Percentiles rank a stretch among this genome's conserved stretches.
Conservation (phyloP, 1,140 invertebrate species). For the Anastrepha ludens region DNA sequence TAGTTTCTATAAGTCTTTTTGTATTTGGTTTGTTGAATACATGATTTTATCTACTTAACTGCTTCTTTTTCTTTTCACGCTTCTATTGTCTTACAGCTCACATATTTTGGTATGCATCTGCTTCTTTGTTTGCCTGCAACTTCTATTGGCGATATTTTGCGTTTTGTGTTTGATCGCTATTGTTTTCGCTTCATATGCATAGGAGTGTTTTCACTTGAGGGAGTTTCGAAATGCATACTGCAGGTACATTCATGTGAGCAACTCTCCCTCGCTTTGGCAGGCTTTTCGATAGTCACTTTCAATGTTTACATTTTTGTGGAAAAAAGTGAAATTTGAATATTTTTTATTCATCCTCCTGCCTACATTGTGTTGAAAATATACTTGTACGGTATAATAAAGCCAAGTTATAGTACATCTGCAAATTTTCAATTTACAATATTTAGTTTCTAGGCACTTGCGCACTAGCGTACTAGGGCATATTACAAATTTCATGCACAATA, state of each 20-base stretch:
- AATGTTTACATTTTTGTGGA: not conserved
- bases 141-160: conserved; percentile 14
- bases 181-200: conserved; percentile 9
- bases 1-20: not conserved
- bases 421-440: too few relatives aligned
- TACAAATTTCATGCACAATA: too few relatives aligned
- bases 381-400: too few relatives aligned
- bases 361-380: too few relatives aligned
- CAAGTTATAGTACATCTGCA: too few relatives aligned
- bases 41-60: conserved; percentile 33
- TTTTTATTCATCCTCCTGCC: not conserved
- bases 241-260: not conserved
- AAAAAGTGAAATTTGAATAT: not conserved
- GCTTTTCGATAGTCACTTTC: not conserved
- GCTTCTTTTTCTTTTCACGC: conserved; percentile 30
- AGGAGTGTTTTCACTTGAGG: not conserved
- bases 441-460: too few relatives aligned
- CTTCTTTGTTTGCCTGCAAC: not conserved
- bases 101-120: conserved; percentile 7
- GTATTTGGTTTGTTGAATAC: not conserved
- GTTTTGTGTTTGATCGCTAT: not conserved
- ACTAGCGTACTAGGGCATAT: too few relatives aligned
- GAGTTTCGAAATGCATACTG: not conserved
- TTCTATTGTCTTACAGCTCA: conserved; percentile 29
- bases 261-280: not conserved